Evolutionary conservation across 2,888 invertebrate species (phyloP).

Genomic region (Platynereis dumerilii): DNA sequence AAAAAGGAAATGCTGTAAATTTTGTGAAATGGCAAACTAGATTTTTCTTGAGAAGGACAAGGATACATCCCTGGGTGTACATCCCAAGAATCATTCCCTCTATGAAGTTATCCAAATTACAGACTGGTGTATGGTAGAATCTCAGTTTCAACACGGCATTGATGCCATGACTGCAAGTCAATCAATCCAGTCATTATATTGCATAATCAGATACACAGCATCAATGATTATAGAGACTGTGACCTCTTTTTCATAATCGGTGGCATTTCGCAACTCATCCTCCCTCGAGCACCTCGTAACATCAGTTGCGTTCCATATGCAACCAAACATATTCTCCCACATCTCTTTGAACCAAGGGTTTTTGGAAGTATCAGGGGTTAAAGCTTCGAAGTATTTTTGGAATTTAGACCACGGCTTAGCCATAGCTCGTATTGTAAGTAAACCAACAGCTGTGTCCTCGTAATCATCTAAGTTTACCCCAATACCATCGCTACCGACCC

Average conservation of each 20-base stretch:
- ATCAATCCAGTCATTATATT: too few relatives aligned
- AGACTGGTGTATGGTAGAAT: too few relatives aligned
- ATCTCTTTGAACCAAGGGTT: slow-evolving; percentile 51
- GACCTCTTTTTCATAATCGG: neutral
- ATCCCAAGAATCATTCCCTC: too few relatives aligned
- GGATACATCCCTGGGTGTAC: too few relatives aligned
- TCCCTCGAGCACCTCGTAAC: neutral
- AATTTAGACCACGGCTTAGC: slow-evolving; percentile 34
- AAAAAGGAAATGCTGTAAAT: too few relatives aligned
- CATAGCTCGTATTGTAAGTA: slow-evolving; percentile 38
- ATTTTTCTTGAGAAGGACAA: too few relatives aligned
- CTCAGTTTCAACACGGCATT: too few relatives aligned
- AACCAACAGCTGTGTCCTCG: slow-evolving; percentile 40
- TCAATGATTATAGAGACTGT: neutral
- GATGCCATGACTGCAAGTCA: too few relatives aligned
- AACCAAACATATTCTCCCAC: slow-evolving; percentile 46
- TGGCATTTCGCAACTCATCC: neutral
- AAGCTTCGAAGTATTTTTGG: slow-evolving; percentile 41
- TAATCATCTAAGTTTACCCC: slow-evolving; percentile 37
- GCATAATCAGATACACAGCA: neutral
- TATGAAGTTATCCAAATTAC: too few relatives aligned
- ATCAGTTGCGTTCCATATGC: slow-evolving; percentile 32
- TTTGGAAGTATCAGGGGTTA: slow-evolving; percentile 31
- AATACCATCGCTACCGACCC: slow-evolving; percentile 53
- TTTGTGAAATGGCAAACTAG: too few relatives aligned